Base-by-base conservation (phyloP, 2,888 invertebrate species). In the Drepana falcataria region DNA sequence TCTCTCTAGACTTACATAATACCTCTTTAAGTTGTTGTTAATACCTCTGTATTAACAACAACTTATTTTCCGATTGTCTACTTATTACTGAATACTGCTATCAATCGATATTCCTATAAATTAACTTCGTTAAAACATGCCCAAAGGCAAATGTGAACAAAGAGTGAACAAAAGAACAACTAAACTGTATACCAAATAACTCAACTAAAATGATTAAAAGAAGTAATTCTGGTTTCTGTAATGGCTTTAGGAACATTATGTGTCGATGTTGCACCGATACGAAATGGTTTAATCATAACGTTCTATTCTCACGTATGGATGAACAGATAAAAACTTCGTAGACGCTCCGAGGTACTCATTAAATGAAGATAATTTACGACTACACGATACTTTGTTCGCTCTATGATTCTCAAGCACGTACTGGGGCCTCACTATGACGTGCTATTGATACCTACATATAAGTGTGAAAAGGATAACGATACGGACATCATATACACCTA, bases 261-360 rank as follows among this genome's bases (percentile, higher is more conserved):
- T 40, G 40, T 51, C 33, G 40, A 51, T 49, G 40, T 34, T 40
- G 6, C 51, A 51, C 34, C 21, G 40, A 49, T 51, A 51, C 40
- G 33, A 51, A 54, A 53, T 55, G 58, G 52, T 49, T 72, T 75
- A 72, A 79, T 81, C 73, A 78, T 77, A 79, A 75, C 61, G 73
- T 71, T 72, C 71, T 59, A 63, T 77, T 74, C 75, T 79, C 82
- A 83, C 86, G 82, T 85, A 77, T 82, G 73, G 68, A 72, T 69
- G 65, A 67, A 61, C 68, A 73, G 85, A 85, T 87, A 85, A 87
- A 87, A 87, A 87, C 83, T 87, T 87, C 54, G 77, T 76, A 82
- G 81, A 83, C 82, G 81, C 79, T 68, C 59, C 62, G 51, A 71
- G 81, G 76, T 70, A 67, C 72, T 77, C 70, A 77, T 81, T 80